A percentile compares a stretch with the other conserved stretches of the same genome.
phyloP scores from a whole-genome alignment of 2,888 invertebrate genomes.

The Ptychoptera contaminata region DNA sequence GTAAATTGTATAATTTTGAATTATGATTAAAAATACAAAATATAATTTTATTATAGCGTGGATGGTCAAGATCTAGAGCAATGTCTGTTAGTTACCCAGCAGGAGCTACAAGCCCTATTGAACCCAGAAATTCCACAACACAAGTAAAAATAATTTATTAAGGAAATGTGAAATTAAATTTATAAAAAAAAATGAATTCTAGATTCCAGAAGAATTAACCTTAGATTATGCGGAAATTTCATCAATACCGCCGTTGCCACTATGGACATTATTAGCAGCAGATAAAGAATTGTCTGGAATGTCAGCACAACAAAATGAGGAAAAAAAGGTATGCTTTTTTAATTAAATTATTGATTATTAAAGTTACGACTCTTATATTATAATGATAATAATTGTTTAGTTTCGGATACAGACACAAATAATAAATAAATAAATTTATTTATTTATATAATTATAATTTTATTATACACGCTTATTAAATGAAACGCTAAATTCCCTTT shows the following conservation, averaged over 20 bases:
- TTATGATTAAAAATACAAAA: not conserved
- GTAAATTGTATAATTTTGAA: slow-evolving; percentile 17
- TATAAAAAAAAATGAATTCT: slow-evolving; percentile 8
- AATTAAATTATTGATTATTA: not conserved
- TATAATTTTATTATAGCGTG: slow-evolving; percentile 37
- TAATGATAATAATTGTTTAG: not conserved
- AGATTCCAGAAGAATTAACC: slow-evolving; percentile 73
- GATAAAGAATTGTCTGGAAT: slow-evolving; percentile 65
- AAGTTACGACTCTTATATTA: not conserved
- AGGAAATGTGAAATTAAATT: not conserved
- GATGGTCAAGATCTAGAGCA: slow-evolving; percentile 80
- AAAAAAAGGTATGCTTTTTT: slow-evolving; percentile 35
- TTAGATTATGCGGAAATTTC: slow-evolving; percentile 91
- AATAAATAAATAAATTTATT: too few relatives aligned
- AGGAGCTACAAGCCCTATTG: slow-evolving; percentile 62
- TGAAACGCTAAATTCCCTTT: too few relatives aligned
- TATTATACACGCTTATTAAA: too few relatives aligned
- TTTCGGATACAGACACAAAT: too few relatives aligned
- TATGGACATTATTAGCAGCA: slow-evolving; percentile 90
- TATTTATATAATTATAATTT: too few relatives aligned
- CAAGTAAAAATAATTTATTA: slow-evolving; percentile 35
- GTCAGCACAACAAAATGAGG: slow-evolving; percentile 25
- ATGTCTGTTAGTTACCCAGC: slow-evolving; percentile 75
- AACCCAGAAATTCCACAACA: slow-evolving; percentile 59
- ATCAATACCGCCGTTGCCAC: slow-evolving; percentile 92